A percentile compares a stretch with the other conserved stretches of the same genome.
phyloP scores from a whole-genome alignment of 2,113 vertebrate genomes.

The Macaca fascicularis region T2T-MFA8v1.1 NC_088381.1:105842001-105842500 shows the following conservation, averaged over 20 bases:
- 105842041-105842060: not conserved
- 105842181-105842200: not conserved
- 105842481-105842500: not conserved
- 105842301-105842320: not conserved
- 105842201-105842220: not conserved
- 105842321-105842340: not conserved
- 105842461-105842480: not conserved
- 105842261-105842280: not conserved
- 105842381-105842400: not conserved
- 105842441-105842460: not conserved
- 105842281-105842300: not conserved
- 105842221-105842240: not conserved
- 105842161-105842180: not conserved
- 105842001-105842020: too few species aligned
- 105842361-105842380: not conserved
- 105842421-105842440: not conserved
- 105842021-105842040: not conserved
- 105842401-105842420: not conserved
- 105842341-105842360: not conserved
- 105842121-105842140: not conserved
- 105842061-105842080: not conserved
- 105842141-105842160: not conserved
- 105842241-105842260: not conserved
- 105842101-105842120: not conserved
- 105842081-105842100: not conserved